Evolutionary conservation across 2,797 vertebrate species (phyloP).

Genomic region (Cossypha caffra): DNA sequence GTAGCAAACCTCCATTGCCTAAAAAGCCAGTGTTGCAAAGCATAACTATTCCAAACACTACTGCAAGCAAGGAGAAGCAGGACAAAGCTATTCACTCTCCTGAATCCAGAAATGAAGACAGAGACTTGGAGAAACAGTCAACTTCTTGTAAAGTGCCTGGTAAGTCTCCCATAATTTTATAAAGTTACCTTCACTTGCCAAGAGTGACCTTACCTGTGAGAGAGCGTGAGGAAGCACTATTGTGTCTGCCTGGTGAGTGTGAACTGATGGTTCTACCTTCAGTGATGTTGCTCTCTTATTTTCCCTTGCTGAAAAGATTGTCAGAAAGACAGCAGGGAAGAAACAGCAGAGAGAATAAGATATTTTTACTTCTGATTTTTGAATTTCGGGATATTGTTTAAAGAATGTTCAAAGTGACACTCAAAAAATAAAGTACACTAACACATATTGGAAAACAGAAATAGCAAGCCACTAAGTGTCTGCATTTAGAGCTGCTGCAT

Average conservation of each 20-base stretch:
- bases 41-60: slow-evolving; percentile 6
- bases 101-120: slow-evolving; percentile 61
- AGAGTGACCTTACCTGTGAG: not conserved
- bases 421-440: not conserved
- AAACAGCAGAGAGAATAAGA: not conserved
- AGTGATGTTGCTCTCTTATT: not conserved
- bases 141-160: slow-evolving; percentile 62
- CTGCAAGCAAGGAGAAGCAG: slow-evolving; percentile 49
- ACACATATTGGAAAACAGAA: not conserved
- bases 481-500: not conserved
- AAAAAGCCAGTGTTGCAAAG: slow-evolving; percentile 77
- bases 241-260: not conserved
- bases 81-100: slow-evolving; percentile 41
- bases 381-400: not conserved
- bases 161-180: slow-evolving; percentile 58
- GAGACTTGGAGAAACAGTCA: slow-evolving; percentile 60
- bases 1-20: slow-evolving; percentile 75
- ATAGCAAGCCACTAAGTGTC: not conserved
- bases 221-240: not conserved
- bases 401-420: not conserved
- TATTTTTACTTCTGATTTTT: not conserved
- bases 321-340: not conserved
- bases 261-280: not conserved
- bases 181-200: not conserved
- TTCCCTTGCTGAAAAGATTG: not conserved